A percentile compares a stretch with the other conserved stretches of the same genome.
These are phyloP conservation scores for Rhopalosiphum maidis DNA, from an alignment of 1,140 invertebrate species.

Conservation along the genomic window DNA sequence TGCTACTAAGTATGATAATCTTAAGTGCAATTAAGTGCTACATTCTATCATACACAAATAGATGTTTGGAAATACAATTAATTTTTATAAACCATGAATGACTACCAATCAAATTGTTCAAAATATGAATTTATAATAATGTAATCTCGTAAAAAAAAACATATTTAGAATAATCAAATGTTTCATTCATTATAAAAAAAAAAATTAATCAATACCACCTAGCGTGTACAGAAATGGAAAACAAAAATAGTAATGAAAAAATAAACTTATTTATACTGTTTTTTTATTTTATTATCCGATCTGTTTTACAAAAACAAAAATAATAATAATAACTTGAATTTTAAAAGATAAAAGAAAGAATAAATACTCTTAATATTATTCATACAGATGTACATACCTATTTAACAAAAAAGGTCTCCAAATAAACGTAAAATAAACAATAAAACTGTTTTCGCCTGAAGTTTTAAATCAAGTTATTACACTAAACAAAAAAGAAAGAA, in stretches of 20 bases:
- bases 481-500: background rate
- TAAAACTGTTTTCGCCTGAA: background rate
- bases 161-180: background rate
- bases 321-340: background rate
- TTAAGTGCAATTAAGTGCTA: background rate
- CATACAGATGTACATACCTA: background rate
- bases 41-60: background rate
- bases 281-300: background rate
- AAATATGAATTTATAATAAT: background rate
- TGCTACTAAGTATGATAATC: too few species aligned
- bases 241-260: background rate
- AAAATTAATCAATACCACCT: background rate
- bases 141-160: background rate
- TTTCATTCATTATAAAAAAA: background rate
- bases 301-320: background rate
- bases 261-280: background rate
- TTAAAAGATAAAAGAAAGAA: background rate
- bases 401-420: background rate
- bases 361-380: background rate
- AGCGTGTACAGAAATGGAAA: background rate
- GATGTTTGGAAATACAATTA: background rate
- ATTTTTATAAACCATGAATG: background rate
- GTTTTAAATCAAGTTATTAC: background rate
- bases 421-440: background rate
- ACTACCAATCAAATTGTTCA: background rate